Evolutionary conservation across 2,797 vertebrate genomes (phyloP).

Genomic region (Lagocephalus sceleratus): DNA sequence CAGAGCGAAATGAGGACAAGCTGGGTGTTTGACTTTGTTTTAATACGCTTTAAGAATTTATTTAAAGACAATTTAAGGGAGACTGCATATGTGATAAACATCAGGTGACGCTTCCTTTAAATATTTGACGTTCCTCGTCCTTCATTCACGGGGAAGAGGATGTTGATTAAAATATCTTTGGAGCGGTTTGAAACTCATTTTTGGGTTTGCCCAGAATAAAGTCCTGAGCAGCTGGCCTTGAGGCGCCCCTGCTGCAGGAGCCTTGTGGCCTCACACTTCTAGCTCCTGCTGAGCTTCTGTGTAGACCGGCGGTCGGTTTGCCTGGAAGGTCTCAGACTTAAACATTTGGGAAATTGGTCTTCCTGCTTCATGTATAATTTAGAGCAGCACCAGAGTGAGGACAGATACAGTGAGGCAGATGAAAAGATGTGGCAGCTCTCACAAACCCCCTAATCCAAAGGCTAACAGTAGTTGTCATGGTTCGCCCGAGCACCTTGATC

Average conservation of each 20-base stretch:
- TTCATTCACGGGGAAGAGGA: no score
- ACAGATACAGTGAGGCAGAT: constrained; percentile 51
- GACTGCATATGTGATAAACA: no score
- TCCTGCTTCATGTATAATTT: constrained; percentile 59
- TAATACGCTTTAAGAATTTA: no score
- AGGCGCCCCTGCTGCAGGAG: background rate
- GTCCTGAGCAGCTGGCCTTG: constrained; percentile 6
- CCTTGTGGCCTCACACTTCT: constrained; percentile 18
- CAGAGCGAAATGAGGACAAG: no score
- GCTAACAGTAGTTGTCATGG: constrained; percentile 57
- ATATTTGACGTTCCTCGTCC: no score
- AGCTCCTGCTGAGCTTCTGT: constrained; percentile 24
- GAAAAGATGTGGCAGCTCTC: constrained; percentile 42
- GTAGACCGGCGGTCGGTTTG: constrained; percentile 21
- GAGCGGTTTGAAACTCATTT: no score
- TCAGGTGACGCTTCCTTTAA: no score
- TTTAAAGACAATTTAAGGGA: no score
- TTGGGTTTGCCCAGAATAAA: background rate
- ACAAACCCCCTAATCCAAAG: constrained; percentile 44
- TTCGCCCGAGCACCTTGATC: constrained; percentile 62
- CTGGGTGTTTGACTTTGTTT: no score
- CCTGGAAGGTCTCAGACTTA: constrained; percentile 49
- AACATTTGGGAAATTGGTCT: constrained; percentile 60
- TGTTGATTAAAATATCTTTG: no score
- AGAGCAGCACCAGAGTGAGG: constrained; percentile 30